Percentiles rank a stretch among this genome's conserved stretches.
Evolutionary conservation across 2,888 invertebrate genomes (phyloP).

Genomic region (Sarcophaga variegata): DNA sequence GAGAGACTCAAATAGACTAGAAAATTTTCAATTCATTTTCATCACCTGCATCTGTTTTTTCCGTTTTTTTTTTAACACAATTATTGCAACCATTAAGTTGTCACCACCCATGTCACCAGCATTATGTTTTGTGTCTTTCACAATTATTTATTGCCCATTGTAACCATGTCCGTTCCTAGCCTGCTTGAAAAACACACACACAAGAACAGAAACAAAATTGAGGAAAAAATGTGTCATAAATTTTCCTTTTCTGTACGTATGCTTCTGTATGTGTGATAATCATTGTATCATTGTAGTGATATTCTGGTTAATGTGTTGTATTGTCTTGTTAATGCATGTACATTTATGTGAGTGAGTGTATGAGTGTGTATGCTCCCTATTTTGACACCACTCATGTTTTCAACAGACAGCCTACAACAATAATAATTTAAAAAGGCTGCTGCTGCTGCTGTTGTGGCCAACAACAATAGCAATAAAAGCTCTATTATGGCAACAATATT

Average conservation of each 20-base stretch:
- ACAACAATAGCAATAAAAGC: conserved; percentile 26
- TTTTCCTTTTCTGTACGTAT: conserved; percentile 36
- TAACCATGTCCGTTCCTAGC: neutral
- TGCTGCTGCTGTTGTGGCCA: neutral
- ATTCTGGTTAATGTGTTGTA: neutral
- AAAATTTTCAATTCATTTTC: conserved; percentile 9
- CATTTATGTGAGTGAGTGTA: conserved; percentile 7
- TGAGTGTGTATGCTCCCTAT: conserved; percentile 62
- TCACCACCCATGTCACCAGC: conserved; percentile 68
- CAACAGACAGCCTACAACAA: conserved; percentile 61
- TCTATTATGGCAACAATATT: neutral
- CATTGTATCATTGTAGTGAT: neutral
- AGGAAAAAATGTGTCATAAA: conserved; percentile 60
- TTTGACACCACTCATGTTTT: conserved; percentile 69
- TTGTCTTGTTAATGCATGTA: conserved; percentile 37
- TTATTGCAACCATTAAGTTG: conserved; percentile 67
- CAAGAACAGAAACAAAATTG: conserved; percentile 12
- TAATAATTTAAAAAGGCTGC: conserved; percentile 57
- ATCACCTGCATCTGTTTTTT: conserved; percentile 61
- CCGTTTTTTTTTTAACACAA: conserved; percentile 7
- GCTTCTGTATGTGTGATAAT: neutral
- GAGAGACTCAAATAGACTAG: no score
- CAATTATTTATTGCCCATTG: conserved; percentile 57
- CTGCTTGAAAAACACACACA: conserved; percentile 22
- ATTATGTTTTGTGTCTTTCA: conserved; percentile 69